Base-by-base conservation (phyloP, 2,888 invertebrate species). In the Zeuzera pyrina region DNA sequence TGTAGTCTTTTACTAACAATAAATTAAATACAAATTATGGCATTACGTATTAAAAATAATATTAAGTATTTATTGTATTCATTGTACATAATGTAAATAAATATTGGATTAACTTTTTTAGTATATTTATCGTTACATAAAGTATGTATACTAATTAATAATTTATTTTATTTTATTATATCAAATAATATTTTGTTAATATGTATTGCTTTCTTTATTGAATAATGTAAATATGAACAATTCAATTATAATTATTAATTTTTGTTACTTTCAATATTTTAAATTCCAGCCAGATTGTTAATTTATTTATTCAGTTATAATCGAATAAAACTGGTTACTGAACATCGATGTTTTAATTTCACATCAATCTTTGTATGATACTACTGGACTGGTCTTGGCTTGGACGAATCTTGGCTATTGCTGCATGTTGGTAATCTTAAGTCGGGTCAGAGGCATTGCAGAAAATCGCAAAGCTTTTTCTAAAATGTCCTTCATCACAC, bases 301-400 rank as follows among this genome's bases (percentile, higher is more conserved):
- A 60, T 49, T 54, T 55, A 48, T 52, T 58, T 48, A 53, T 32
- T 59, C 50, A 52, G 59, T 53, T 60, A 54, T 61, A 59, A 54
- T 49, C 53, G 45, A 62, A 70, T 66, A 61, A 63, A 72, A 67
- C 67, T 73, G 68, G 67, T 73, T 68, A 67, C 65, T 60, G 49
- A 43, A 32, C 31, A 16, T 40, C n/a, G n/a, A n/a, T 43, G 34
- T 46, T 37, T 38, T 30, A 39, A 44, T 41, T 28, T 12, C n/a
- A n/a, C n/a, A n/a, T n/a, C n/a, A n/a, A n/a, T n/a, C n/a, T n/a
- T n/a, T n/a, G n/a, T n/a, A n/a, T n/a, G n/a, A n/a, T n/a, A n/a
- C n/a, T n/a, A n/a, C n/a, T n/a, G n/a, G n/a, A n/a, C n/a, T n/a
- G n/a, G n/a, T n/a, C n/a, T n/a, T n/a, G n/a, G n/a, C n/a, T n/a